Conservation (phyloP, 2,113 vertebrate species). For the Mobula birostris region DNA sequence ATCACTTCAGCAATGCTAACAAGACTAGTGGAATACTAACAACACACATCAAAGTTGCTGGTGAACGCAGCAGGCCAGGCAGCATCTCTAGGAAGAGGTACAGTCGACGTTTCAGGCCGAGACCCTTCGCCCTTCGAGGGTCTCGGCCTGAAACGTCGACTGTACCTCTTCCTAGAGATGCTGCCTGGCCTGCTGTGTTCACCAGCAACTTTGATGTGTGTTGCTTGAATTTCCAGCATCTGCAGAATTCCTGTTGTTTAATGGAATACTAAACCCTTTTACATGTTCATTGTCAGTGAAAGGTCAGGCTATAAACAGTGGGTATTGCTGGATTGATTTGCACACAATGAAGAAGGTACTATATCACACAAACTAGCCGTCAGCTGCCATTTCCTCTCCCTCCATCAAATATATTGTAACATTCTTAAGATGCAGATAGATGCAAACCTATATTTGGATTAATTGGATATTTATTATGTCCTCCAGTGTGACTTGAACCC, state of each 20-base stretch:
- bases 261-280: not conserved
- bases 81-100: too few relatives aligned
- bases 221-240: too few relatives aligned
- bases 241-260: too few relatives aligned
- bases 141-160: too few relatives aligned
- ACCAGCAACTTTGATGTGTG: too few relatives aligned
- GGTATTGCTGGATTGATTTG: constrained; percentile 12
- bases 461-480: not conserved
- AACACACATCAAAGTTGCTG: too few relatives aligned
- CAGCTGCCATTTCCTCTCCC: not conserved
- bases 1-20: not conserved
- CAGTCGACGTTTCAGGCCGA: too few relatives aligned
- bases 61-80: too few relatives aligned
- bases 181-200: too few relatives aligned
- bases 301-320: not conserved
- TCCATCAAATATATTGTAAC: not conserved
- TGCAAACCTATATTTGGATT: not conserved
- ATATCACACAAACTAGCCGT: not conserved
- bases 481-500: not conserved
- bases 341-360: not conserved
- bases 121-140: too few relatives aligned
- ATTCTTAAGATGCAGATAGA: not conserved
- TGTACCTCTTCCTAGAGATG: too few relatives aligned
- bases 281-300: not conserved
- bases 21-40: not conserved